Base-by-base conservation (phyloP, 1,140 invertebrate species). In the Calephelis nemesis region DNA sequence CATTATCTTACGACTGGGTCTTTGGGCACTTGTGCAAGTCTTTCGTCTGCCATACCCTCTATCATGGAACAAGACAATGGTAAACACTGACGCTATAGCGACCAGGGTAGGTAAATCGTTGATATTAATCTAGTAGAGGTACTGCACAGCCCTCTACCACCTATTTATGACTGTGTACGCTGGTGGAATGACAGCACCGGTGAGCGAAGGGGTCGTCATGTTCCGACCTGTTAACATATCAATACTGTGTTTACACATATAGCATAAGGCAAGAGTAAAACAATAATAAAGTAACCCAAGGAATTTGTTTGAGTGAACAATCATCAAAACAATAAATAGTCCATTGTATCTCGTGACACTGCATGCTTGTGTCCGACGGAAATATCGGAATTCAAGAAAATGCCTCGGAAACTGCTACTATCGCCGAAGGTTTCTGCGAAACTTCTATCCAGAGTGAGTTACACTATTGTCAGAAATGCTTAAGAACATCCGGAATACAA, bases 351-450 rank as follows among this genome's bases (percentile, higher is more conserved):
- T 60, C 30, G 10, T 40, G 12, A 60, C 54, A 39, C 54, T 10
- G 54, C 6, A n/a, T 19, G 19, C 54, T 60, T 30, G 63, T 48
- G 62, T 45, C 13, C 15, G 39, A 15, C 39, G 67, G 67, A 63
- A 66, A 68, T 65, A 39, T 15, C 49, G 30, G 60, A 49, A 64
- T 67, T 63, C 58, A 47, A 52, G 9, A 54, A n/a, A 15, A 63
- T 67, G 65, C 63, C 70, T 7, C 63, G 65, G 52, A 71, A 71
- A 63, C 45, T 40, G 39, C 42, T 71, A n/a, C 50, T 68, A 30
- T 68, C 65, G 8, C 50, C 62, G 45, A 64, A 71, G 65, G 49
- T 69, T 74, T 66, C 63, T 67, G 39, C 47, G 70, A 71, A 71
- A 30, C 15, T 58, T 11, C 30, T 19, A 30, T 39, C 54, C 54